Evolutionary conservation across 2,113 vertebrate species (phyloP).

Genomic region (Phylloscopus trochiloides): DNA sequence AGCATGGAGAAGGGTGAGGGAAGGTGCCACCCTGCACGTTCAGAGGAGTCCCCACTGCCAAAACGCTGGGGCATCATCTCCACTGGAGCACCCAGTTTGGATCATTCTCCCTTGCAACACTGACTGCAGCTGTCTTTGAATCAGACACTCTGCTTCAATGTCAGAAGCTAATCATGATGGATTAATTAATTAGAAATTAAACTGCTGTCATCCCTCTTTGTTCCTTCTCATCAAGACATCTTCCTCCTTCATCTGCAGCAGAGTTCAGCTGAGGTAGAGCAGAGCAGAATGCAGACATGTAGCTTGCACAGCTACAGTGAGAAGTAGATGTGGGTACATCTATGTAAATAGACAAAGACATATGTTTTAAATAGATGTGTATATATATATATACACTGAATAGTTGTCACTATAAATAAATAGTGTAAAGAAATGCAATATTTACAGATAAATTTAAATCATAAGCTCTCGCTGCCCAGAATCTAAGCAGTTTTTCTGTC

Average conservation of each 20-base stretch:
- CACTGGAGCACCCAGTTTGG: not conserved
- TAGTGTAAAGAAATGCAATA: not conserved
- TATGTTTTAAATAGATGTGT: not conserved
- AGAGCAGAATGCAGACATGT: not conserved
- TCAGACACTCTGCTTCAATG: not conserved
- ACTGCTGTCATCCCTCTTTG: not conserved
- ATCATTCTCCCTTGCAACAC: not conserved
- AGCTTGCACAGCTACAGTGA: not conserved
- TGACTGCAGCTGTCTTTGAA: not conserved
- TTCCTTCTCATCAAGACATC: not conserved
- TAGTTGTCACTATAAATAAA: conserved; percentile 20
- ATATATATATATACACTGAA: not conserved
- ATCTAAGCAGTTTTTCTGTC: not conserved
- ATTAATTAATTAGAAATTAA: not conserved
- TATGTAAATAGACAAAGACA: not conserved
- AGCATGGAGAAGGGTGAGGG: accelerated
- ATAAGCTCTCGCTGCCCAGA: not conserved
- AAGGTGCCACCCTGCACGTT: no score
- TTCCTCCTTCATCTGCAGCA: not conserved
- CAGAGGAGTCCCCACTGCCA: not conserved
- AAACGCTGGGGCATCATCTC: not conserved
- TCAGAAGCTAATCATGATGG: not conserved
- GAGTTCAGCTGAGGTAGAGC: not conserved
- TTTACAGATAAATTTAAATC: not conserved
- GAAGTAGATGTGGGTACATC: not conserved